Conservation (phyloP, 2,113 vertebrate species). For the Boleophthalmus pectinirostris region DNA sequence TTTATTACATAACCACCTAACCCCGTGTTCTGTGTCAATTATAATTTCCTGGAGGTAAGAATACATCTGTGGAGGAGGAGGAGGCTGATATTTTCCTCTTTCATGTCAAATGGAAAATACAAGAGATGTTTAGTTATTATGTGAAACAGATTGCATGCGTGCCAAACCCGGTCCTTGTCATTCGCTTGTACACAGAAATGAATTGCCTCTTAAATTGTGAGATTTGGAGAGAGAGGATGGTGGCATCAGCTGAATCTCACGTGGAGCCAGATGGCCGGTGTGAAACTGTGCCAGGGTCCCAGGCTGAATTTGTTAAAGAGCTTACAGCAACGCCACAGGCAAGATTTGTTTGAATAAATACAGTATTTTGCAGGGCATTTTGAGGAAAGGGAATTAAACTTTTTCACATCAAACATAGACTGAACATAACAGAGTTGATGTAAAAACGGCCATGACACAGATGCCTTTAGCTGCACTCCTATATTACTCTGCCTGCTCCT, state of each 20-base stretch:
- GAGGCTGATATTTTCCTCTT: slow-evolving; percentile 8
- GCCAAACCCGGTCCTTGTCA: neutral
- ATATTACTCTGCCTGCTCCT: neutral
- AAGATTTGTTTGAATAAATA: slow-evolving; percentile 39
- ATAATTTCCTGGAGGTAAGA: slow-evolving; percentile 27
- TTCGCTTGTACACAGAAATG: slow-evolving; percentile 5
- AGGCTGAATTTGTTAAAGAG: slow-evolving; percentile 37
- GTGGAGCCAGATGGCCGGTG: slow-evolving; percentile 48
- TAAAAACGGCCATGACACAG: neutral
- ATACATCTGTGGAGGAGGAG: neutral
- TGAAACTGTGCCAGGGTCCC: slow-evolving; percentile 42
- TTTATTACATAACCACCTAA: slow-evolving; percentile 46
- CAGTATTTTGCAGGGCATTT: slow-evolving; percentile 30
- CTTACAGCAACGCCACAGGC: slow-evolving; percentile 37
- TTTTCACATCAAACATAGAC: neutral
- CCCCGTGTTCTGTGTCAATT: slow-evolving; percentile 45
- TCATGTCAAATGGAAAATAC: slow-evolving; percentile 11
- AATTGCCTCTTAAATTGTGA: neutral
- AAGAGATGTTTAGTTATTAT: neutral
- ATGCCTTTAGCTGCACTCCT: neutral
- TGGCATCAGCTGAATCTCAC: slow-evolving; percentile 47
- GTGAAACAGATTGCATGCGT: neutral
- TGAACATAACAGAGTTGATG: neutral
- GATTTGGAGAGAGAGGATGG: slow-evolving; percentile 2
- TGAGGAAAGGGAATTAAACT: neutral